These are phyloP conservation scores for Cecidostiba fungosa DNA, from an alignment of 2,888 invertebrate genomes.

Conservation along the genomic window DNA sequence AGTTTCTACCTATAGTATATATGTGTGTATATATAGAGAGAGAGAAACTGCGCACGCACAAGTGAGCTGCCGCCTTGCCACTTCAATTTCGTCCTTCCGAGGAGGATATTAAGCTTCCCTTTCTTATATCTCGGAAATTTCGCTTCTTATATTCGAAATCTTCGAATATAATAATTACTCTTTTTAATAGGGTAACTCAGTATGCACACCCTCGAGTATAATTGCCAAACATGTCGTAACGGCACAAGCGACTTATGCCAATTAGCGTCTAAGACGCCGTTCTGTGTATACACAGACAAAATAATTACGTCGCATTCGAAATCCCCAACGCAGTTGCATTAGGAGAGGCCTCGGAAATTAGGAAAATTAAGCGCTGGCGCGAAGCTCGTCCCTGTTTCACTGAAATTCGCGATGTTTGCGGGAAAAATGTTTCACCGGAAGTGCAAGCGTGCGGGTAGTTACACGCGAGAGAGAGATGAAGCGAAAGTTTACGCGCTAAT, in stretches of 20 bases:
- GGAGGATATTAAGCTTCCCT: too few relatives aligned
- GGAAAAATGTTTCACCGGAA: not conserved
- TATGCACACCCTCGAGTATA: not conserved
- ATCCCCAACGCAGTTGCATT: not conserved
- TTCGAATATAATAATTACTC: too few relatives aligned
- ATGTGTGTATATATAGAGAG: too few relatives aligned
- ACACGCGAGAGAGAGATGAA: not conserved
- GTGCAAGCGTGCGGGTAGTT: too few relatives aligned
- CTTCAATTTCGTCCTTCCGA: too few relatives aligned
- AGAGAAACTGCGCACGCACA: not conserved
- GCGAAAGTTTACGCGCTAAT: not conserved
- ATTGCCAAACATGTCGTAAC: not conserved
- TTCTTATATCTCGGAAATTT: too few relatives aligned
- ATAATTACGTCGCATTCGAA: constrained; percentile 1
- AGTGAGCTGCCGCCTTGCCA: too few relatives aligned
- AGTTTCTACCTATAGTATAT: too few relatives aligned
- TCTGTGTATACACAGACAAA: not conserved
- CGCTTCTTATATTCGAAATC: too few relatives aligned
- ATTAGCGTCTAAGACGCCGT: not conserved
- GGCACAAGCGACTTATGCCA: not conserved
- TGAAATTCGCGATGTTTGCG: not conserved
- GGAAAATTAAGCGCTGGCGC: not conserved
- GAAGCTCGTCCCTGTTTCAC: not conserved
- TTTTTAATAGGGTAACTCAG: not conserved
- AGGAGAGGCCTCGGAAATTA: not conserved